Evolutionary conservation across 2,113 vertebrate species (phyloP), one percentile per base, ranked within the genome.

Genomic region (Myotis yumanensis): DNA sequence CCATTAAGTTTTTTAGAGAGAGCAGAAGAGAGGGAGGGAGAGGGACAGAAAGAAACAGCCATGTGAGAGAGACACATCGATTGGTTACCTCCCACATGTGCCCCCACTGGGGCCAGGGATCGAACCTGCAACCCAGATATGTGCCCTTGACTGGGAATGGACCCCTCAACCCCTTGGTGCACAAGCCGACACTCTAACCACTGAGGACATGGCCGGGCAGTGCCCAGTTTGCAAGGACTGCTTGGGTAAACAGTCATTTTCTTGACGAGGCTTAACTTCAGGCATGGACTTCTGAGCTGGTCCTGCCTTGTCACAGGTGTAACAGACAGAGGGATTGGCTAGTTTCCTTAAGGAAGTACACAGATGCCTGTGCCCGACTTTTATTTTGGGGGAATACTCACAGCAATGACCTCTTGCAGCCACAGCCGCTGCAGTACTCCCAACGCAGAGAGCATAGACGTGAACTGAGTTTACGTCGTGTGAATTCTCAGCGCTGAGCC

Each of bases 401-500:
- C 43, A 92, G 69, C 52, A 80, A 15, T 32, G n/a, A 92, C 57
- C 66, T 51, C 16, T 6, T 43, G n/a, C 76, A 88, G n/a, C 17
- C 43, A 40, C 3, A 81, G 52, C 18, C 59, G 1, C 57, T 82
- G 51, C 93, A 0, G 10, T 48, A 68, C 0, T 35, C 28, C 64
- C 71, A 48, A 25, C 64, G 48, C 72, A 32, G 52, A 87, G n/a
- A 28, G 28, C 25, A 20, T 6, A 82, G 32, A 87, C 37, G 62
- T 43, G 43, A 71, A 77, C 16, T 11, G 23, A 57, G 69, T 85
- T 96, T 52, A 52, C 18, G 72, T 73, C 51, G 68, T 72, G 64
- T 88, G 46, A 85, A 22, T 94, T 91, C 93, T 86, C 17, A 52
- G 48, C 43, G 76, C 11, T 30, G 52, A 87, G 83, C 64, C 95